Percentiles rank a stretch among this genome's conserved stretches.
Conservation (phyloP, 2,888 invertebrate species). For the Antheraea yamamai region DNA sequence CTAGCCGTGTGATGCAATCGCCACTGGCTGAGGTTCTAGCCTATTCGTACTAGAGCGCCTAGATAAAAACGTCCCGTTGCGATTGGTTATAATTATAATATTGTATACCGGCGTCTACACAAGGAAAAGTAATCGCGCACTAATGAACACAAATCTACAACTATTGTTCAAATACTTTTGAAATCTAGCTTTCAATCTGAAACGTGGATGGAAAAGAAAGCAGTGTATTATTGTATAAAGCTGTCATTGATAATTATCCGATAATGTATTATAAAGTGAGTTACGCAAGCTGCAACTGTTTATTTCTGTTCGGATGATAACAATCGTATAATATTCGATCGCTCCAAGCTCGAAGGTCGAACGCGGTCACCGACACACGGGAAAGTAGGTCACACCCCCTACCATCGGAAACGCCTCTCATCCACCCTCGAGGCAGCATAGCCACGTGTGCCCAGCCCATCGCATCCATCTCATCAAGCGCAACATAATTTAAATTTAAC, state of each 20-base stretch:
- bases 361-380: slow-evolving; percentile 71
- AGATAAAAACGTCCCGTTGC: slow-evolving; percentile 57
- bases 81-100: slow-evolving; percentile 39
- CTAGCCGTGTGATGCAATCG: slow-evolving; percentile 77
- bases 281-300: slow-evolving; percentile 61
- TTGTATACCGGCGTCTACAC: slow-evolving; percentile 17
- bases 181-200: not conserved
- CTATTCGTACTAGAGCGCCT: slow-evolving; percentile 45
- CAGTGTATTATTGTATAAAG: not conserved
- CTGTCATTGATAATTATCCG: not conserved
- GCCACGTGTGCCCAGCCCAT: slow-evolving; percentile 51
- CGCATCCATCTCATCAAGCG: slow-evolving; percentile 18
- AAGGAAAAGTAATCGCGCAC: not conserved
- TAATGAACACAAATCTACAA: not conserved
- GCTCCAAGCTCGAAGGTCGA: slow-evolving; percentile 75
- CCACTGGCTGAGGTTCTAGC: slow-evolving; percentile 59
- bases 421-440: slow-evolving; percentile 27
- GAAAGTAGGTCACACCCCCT: slow-evolving; percentile 71
- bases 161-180: not conserved
- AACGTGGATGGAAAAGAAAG: not conserved
- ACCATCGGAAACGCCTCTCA: slow-evolving; percentile 35
- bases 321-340: slow-evolving; percentile 56
- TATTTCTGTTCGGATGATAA: slow-evolving; percentile 58
- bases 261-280: slow-evolving; percentile 54
- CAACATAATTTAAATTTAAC: slow-evolving; percentile 12